Conservation (phyloP, 2,797 vertebrate species). For the Bradypodion ventrale region DNA sequence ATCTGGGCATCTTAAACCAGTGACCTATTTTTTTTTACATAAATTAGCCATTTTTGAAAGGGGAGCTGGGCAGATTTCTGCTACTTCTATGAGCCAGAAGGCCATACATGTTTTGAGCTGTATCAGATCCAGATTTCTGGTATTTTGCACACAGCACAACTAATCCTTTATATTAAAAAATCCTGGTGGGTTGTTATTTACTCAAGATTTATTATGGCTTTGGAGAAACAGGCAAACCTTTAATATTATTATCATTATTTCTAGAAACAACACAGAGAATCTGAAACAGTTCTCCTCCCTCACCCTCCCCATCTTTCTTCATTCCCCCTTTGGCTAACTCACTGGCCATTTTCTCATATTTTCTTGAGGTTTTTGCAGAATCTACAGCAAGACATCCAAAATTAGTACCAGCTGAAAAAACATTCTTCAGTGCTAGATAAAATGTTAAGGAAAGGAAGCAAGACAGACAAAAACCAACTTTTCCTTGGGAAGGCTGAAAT, state of each 20-base stretch:
- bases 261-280: conserved; percentile 15
- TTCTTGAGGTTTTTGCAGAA: conserved; percentile 36
- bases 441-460: conserved; percentile 51
- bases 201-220: conserved; percentile 19
- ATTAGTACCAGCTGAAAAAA: conserved; percentile 73
- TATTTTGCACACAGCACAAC: conserved; percentile 1
- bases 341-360: conserved; percentile 30
- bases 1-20: neutral
- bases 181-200: conserved; percentile 27
- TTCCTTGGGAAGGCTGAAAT: conserved; percentile 37
- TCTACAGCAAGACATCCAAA: conserved; percentile 49
- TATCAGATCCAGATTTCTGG: neutral
- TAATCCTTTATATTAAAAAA: neutral
- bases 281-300: conserved; percentile 11
- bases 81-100: neutral
- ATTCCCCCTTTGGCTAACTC: conserved; percentile 10
- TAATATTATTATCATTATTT: neutral
- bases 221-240: neutral
- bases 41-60: neutral
- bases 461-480: conserved; percentile 42
- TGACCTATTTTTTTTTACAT: neutral
- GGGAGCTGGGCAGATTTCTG: neutral
- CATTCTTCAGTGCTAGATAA: conserved; percentile 48
- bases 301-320: neutral
- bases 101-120: neutral